Evolutionary conservation across 53 echinoderm and acorn worm species (phyloP), one percentile per base, ranked within the genome.

Genomic region (Paracentrotus lividus): DNA sequence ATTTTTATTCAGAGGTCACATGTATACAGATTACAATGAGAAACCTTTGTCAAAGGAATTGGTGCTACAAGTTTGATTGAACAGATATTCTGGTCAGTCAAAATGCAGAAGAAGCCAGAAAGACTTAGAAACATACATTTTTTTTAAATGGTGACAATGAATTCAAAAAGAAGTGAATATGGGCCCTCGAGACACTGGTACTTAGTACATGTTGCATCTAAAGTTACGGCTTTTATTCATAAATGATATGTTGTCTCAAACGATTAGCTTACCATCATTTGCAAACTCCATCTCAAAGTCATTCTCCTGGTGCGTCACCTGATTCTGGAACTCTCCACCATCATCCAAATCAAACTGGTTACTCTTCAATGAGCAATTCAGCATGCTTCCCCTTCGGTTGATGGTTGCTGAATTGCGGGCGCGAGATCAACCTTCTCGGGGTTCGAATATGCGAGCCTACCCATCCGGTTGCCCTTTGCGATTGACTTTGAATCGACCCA

Each of bases 331-430:
- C 27, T 93, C 49, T 38, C 88, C 72, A 45, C 57, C 44, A 13
- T 52, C 84, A 13, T 52, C 84, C 90, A 90, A 90, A 29, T 85
- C 78, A 29, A 90, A 67, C 33, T 90, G 84, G 84, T 95, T 90
- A 29, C 88, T 93, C 31, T 93, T 92, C 40, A 98, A 92, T 20
- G 97, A 93, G 47, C 96, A 94, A 60, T 97, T 98, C 27, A 98
- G 86, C 95, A 97, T 97, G 0, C 97, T 97, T 92, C 95, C 99
- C 85, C 92, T 98, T 58, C 97, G 97, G 94, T 98, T 96, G n/a
- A 98, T 95, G 52, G 99, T 98, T 3, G 99, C n/a, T n/a, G n/a
- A n/a, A n/a, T n/a, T n/a, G 99, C 1, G 99, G 97, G 87, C 97
- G 99, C 42, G 93, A 95, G 3, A 96, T 93, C 64, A 97, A 84